Evolutionary conservation across 2,113 vertebrate species (phyloP), one percentile per base, ranked within the genome.

Genomic region (Oophaga pumilio): DNA sequence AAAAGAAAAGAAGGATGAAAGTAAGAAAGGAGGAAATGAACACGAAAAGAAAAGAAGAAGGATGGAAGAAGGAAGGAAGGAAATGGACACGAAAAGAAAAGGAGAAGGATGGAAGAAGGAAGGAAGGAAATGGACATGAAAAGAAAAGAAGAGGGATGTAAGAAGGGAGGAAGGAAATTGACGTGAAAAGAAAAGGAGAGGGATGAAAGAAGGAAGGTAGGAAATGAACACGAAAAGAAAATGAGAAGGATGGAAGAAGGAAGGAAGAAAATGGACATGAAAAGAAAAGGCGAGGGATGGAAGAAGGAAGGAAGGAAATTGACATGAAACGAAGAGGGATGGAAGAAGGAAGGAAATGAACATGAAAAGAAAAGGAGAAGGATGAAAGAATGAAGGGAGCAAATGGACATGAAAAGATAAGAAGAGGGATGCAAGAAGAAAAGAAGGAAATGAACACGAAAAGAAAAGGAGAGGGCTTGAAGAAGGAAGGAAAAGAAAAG

Each of bases 311-410:
- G 6, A 22, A 10, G n/a, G 22, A n/a, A 9, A 9, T 8, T 0
- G 2, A 64, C 0, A 8, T 20, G 8, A 9, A 9, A 64, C 8
- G 9, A 1, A 11, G 2, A 10, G 0, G 8, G 8, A n/a, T 2
- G 62, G 22, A 7, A 9, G 17, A 62, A 22, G 60, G 18, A 62
- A 62, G 60, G 18, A 62, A 20, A 22, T 5, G 22, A 6, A 17
- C 6, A 62, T 4, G 60, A 20, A 62, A 62, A 5, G 20, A 62
- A 62, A 22, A n/a, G 10, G 22, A 8, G 8, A 62, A 5, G 18
- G 8, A 62, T 5, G 62, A 20, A 9, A n/a, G 1, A 2, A 9
- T 2, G 22, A 8, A 22, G n/a, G 8, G 20, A 10, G n/a, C 7
- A n/a, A 7, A 9, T 8, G 3, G 2, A n/a, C 0, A 8, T 20